Evolutionary conservation across 1,140 invertebrate species (phyloP).

Genomic region (Heliconius hermathena): DNA sequence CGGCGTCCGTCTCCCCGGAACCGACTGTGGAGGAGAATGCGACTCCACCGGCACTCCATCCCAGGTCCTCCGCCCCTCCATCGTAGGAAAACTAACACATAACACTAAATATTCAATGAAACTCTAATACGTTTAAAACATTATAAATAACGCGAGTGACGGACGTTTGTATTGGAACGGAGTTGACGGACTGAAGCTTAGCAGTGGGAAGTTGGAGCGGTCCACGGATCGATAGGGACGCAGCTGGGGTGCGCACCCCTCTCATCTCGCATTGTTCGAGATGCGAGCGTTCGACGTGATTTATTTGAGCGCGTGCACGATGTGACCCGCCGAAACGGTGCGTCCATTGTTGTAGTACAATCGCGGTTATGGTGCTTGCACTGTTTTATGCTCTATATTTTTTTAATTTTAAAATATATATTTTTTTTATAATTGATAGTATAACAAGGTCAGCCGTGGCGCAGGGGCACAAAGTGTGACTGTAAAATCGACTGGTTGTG

Average conservation of each 20-base stretch:
- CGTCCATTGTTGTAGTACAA: slow-evolving; percentile 34
- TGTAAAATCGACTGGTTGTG: too few relatives aligned
- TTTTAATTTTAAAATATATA: neutral
- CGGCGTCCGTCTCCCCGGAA: slow-evolving; percentile 89
- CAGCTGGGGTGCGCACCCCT: slow-evolving; percentile 80
- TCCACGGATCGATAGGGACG: slow-evolving; percentile 78
- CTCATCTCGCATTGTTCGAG: slow-evolving; percentile 76
- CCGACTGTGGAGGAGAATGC: slow-evolving; percentile 82
- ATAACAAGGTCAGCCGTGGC: too few relatives aligned
- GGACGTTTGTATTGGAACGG: slow-evolving; percentile 62
- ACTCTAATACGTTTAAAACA: slow-evolving; percentile 2
- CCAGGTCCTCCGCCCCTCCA: slow-evolving; percentile 76
- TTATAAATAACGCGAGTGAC: slow-evolving; percentile 14
- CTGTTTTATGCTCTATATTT: slow-evolving; percentile 15
- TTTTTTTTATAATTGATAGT: too few relatives aligned
- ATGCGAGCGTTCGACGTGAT: slow-evolving; percentile 62
- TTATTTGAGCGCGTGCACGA: slow-evolving; percentile 56
- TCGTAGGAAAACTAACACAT: slow-evolving; percentile 55
- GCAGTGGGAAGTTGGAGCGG: slow-evolving; percentile 71
- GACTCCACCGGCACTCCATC: slow-evolving; percentile 76
- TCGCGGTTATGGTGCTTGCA: slow-evolving; percentile 32
- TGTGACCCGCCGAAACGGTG: slow-evolving; percentile 33
- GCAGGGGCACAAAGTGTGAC: too few relatives aligned
- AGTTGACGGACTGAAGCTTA: slow-evolving; percentile 68
- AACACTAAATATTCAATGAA: slow-evolving; percentile 27